A percentile compares a stretch with the other conserved stretches of the same genome.
phyloP scores from a whole-genome alignment of 2,113 vertebrate genomes.

The Mastomys natalensis region DNA sequence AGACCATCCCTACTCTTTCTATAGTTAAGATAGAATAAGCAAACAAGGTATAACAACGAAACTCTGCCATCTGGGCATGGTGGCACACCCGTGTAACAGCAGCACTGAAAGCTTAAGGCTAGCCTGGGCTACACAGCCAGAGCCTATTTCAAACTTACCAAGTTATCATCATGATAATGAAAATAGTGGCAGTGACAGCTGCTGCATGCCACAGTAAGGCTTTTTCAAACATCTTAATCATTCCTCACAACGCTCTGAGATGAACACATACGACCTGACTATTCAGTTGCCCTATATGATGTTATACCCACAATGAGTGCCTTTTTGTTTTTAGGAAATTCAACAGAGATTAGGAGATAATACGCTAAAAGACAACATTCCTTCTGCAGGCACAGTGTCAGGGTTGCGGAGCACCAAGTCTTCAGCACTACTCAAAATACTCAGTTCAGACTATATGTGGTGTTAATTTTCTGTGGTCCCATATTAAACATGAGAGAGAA shows the following conservation, averaged over 20 bases:
- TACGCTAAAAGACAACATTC: not conserved
- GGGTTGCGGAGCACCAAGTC: not conserved
- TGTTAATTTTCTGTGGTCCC: not conserved
- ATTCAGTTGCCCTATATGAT: not conserved
- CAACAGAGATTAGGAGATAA: not conserved
- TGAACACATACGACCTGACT: not conserved
- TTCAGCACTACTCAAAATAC: not conserved
- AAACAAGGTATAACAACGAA: not conserved
- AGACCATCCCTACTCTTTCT: not conserved
- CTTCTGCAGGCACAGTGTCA: not conserved
- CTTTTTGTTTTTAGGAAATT: not conserved
- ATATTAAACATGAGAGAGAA: not conserved
- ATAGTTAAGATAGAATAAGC: not conserved
- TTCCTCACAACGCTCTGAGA: not conserved
- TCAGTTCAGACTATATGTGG: not conserved
- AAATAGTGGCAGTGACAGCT: not conserved
- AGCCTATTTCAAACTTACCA: not conserved
- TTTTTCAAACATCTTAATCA: not conserved
- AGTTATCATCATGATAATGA: not conserved
- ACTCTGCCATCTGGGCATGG: not conserved
- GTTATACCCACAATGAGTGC: not conserved
- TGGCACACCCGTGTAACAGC: not conserved
- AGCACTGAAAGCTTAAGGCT: not conserved
- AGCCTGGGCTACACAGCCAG: not conserved
- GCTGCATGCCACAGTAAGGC: not conserved